Evolutionary conservation across 2,888 invertebrate genomes (phyloP), one percentile per base, ranked within the genome.

Genomic region (Leptinotarsa haldemani): DNA sequence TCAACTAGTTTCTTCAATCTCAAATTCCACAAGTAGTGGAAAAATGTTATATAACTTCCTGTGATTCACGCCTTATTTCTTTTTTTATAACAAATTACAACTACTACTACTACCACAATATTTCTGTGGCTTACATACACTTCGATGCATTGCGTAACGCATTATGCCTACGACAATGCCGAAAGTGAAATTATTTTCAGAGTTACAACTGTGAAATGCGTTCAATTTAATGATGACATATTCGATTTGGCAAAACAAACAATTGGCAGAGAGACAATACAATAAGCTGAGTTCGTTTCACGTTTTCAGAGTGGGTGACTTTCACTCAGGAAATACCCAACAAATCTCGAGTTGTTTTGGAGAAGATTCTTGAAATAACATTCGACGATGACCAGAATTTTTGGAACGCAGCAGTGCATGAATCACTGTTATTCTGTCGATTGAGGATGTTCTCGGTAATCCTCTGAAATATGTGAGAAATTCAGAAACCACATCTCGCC

Each of bases 231-330:
- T 68, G 69, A 72, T 71, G 71, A 69, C 68, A 72, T 74, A 74
- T 72, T 74, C 68, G 64, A 58, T 74, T 74, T 72, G 70, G 71
- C 70, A 74, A 66, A 71, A 71, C 71, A 74, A 74, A 73, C 73
- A 56, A 56, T 56, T 22, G 56, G 56, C 56, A 56, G 56, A 61
- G 30, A 69, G 63, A 76, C 71, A 76, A 76, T 76, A 65, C 70
- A 63, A 56, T 47, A 46, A 65, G 69, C 58, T 48, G 61, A 40
- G 61, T 30, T 30, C 40, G 20, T 56, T 40, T 16, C 25, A 9
- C 30, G 25, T 61, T 61, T 61, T 61, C 40, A 40, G 56, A 56
- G 13, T 22, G 1, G 56, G 12, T n/a, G 40, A 18, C 61, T 61
- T 61, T 61, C 61, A 61, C 61, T 61, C 30, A 30, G 61, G 61